These are phyloP conservation scores for Pycnomerus fuliginosus DNA, from an alignment of 2,888 invertebrate species.

Conservation along the genomic window DNA sequence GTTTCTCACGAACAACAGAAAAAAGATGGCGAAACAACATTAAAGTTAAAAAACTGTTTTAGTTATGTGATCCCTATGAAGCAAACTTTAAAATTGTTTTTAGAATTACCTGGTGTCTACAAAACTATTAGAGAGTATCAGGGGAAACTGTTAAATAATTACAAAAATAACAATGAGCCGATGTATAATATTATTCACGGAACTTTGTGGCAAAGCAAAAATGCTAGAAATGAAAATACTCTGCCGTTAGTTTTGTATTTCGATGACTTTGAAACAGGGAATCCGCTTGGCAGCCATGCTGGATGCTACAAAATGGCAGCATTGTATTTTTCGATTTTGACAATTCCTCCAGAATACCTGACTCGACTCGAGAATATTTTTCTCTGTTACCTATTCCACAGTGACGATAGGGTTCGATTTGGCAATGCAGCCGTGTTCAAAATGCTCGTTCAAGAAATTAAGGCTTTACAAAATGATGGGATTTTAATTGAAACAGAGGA, in stretches of 20 bases:
- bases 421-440: slow-evolving; percentile 1
- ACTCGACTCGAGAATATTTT: slow-evolving; percentile 2
- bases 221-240: background rate
- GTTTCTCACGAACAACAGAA: background rate
- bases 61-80: background rate
- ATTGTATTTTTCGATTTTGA: background rate
- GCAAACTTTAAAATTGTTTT: background rate
- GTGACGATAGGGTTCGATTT: background rate
- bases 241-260: slow-evolving; percentile 1
- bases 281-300: slow-evolving; percentile 1
- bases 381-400: slow-evolving; percentile 1
- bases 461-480: background rate
- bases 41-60: background rate
- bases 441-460: background rate
- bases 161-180: background rate
- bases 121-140: background rate
- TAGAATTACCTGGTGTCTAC: background rate
- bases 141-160: background rate
- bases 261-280: slow-evolving; percentile 5
- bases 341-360: slow-evolving; percentile 2
- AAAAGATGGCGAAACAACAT: background rate
- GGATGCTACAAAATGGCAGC: background rate
- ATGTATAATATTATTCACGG: background rate
- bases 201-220: background rate
- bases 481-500: background rate